A percentile compares a stretch with the other conserved stretches of the same genome.
Evolutionary conservation across 2,797 vertebrate genomes (phyloP).

Genomic region (Tragelaphus oryx): DNA sequence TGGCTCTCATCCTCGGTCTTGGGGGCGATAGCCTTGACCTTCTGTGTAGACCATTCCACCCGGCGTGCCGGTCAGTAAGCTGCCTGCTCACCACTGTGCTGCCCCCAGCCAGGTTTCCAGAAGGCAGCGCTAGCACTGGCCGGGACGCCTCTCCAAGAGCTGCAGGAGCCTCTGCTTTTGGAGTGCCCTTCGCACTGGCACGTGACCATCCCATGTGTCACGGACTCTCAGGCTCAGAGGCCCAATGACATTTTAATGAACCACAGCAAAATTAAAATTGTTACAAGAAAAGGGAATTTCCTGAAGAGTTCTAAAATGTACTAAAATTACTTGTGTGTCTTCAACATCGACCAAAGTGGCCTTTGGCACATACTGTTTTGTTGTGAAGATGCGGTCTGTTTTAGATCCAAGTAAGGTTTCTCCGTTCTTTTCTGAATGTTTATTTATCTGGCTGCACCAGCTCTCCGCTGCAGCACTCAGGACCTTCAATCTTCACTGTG

Average conservation of each 20-base stretch:
- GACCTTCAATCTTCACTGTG: background rate
- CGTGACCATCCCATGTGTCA: background rate
- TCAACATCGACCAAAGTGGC: background rate
- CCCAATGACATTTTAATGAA: background rate
- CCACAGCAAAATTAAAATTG: background rate
- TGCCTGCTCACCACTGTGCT: background rate
- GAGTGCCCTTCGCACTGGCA: background rate
- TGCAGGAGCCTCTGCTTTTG: background rate
- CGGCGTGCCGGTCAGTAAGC: background rate
- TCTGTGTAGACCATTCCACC: no score
- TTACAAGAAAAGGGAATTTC: background rate
- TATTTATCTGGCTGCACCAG: background rate
- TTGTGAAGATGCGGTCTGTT: background rate
- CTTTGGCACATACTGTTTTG: background rate
- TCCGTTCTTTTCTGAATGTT: background rate
- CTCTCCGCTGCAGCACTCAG: background rate
- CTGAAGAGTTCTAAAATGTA: background rate
- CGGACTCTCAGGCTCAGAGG: background rate
- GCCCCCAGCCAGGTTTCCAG: background rate
- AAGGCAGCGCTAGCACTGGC: background rate
- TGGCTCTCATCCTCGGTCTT: background rate
- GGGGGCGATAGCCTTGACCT: background rate
- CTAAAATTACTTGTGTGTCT: background rate
- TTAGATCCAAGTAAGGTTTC: background rate
- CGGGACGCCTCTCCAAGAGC: background rate